Conservation (phyloP, 2,888 invertebrate genomes). For the Drosophila flavopinicola region DNA sequence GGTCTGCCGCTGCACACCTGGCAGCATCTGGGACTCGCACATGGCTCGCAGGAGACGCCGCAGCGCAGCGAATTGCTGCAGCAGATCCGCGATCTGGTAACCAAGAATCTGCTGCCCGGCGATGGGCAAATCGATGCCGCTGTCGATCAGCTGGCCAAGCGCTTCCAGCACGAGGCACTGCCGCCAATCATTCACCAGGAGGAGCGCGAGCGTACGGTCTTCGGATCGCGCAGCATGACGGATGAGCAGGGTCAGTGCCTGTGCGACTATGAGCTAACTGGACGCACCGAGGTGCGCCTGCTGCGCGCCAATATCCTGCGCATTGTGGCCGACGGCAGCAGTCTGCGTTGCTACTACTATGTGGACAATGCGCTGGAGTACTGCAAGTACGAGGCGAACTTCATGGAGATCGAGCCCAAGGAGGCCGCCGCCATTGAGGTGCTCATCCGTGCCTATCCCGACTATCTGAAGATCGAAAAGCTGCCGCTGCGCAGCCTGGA, state of each 20-base stretch:
- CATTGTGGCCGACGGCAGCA: slow-evolving; percentile 86
- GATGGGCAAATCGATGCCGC: slow-evolving; percentile 88
- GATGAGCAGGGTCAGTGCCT: slow-evolving; percentile 85
- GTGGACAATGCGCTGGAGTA: slow-evolving; percentile 94
- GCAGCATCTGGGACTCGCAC: slow-evolving; percentile 89
- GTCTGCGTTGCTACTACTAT: slow-evolving; percentile 90
- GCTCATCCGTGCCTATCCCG: slow-evolving; percentile 90
- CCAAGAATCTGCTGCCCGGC: slow-evolving; percentile 28
- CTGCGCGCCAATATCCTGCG: slow-evolving; percentile 86
- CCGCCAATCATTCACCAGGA: slow-evolving; percentile 90
- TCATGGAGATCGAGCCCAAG: slow-evolving; percentile 89
- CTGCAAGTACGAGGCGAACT: slow-evolving; percentile 91
- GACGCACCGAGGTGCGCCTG: slow-evolving; percentile 87
- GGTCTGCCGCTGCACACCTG: slow-evolving; percentile 93
- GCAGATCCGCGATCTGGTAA: slow-evolving; percentile 17
- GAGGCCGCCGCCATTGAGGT: slow-evolving; percentile 89
- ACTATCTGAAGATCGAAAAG: slow-evolving; percentile 89
- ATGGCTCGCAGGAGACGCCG: slow-evolving; percentile 85
- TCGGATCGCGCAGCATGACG: slow-evolving; percentile 90
- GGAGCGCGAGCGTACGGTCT: slow-evolving; percentile 89
- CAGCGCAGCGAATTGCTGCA: neutral
- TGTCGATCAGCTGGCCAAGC: slow-evolving; percentile 93
- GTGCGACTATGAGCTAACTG: slow-evolving; percentile 76
- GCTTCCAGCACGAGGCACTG: slow-evolving; percentile 93
- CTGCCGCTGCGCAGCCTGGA: slow-evolving; percentile 88